A percentile compares a stretch with the other conserved stretches of the same genome.
phyloP scores from a whole-genome alignment of 2,888 invertebrate genomes.

The Cylloceria caligata region DNA sequence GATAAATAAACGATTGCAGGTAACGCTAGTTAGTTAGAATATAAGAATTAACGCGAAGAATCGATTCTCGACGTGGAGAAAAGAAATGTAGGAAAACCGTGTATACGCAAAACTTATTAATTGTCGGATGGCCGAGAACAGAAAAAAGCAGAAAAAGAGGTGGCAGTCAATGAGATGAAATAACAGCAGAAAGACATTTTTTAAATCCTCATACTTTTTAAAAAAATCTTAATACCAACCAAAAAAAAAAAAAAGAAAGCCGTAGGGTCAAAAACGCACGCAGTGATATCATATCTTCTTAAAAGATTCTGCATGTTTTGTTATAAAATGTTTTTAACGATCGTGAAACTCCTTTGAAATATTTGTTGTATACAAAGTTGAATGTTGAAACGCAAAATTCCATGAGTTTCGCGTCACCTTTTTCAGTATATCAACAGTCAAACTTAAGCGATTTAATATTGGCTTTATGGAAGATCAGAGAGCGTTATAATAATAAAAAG shows the following conservation, averaged over 20 bases:
- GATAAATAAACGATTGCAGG: constrained; percentile 36
- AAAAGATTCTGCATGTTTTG: constrained; percentile 5
- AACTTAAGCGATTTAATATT: constrained; percentile 19
- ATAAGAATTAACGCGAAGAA: constrained; percentile 34
- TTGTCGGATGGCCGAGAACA: not conserved
- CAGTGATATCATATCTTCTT: not conserved
- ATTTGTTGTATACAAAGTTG: constrained; percentile 12
- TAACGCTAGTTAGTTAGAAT: constrained; percentile 33
- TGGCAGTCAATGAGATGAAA: constrained; percentile 11
- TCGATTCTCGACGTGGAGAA: not conserved
- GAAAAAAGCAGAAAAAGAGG: not conserved
- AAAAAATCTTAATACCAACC: not conserved
- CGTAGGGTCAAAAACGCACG: constrained; percentile 21
- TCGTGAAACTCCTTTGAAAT: constrained; percentile 1
- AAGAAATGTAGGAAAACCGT: constrained; percentile 16
- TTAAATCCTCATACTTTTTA: too few species aligned
- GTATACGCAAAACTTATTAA: constrained; percentile 25
- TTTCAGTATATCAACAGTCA: constrained; percentile 9
- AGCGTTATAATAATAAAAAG: constrained; percentile 12
- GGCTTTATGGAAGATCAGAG: constrained; percentile 7
- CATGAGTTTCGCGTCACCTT: constrained; percentile 12
- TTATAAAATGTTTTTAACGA: constrained; percentile 7
- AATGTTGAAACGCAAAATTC: constrained; percentile 3
- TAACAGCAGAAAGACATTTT: not conserved
- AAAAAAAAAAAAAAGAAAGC: not conserved